Evolutionary conservation across 2,113 vertebrate genomes (phyloP).

Genomic region (Crotalus tigris): DNA sequence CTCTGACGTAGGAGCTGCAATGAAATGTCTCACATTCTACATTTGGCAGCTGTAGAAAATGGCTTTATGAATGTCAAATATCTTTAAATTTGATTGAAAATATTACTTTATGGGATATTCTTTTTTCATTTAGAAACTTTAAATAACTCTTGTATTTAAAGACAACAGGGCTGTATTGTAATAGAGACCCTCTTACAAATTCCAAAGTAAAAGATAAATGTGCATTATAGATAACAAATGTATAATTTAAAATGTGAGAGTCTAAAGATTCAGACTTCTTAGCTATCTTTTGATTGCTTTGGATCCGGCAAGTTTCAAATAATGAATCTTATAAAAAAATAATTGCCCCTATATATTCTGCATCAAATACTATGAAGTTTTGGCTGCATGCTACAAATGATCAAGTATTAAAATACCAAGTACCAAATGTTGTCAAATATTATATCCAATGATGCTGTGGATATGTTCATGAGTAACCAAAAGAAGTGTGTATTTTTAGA

Average conservation of each 20-base stretch:
- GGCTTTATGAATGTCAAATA: not conserved
- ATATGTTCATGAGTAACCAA: not conserved
- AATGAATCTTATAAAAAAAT: not conserved
- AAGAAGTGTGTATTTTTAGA: not conserved
- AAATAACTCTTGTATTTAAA: not conserved
- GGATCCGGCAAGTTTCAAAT: not conserved
- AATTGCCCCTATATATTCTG: not conserved
- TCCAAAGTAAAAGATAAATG: not conserved
- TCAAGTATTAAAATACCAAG: not conserved
- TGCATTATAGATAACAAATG: not conserved
- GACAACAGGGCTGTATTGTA: not conserved
- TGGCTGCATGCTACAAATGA: not conserved
- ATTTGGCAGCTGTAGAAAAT: not conserved
- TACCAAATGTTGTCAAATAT: not conserved
- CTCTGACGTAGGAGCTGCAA: not conserved
- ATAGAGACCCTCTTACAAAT: too few relatives aligned
- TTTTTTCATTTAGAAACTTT: not conserved
- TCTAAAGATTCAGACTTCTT: not conserved
- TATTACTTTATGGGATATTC: not conserved
- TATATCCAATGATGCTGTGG: not conserved
- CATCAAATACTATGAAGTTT: not conserved
- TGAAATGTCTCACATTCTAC: not conserved
- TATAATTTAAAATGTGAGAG: not conserved
- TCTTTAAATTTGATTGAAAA: not conserved
- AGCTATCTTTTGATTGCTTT: not conserved